phyloP scores from a whole-genome alignment of 2,113 vertebrate genomes.

The Toxotes chatareus region DNA sequence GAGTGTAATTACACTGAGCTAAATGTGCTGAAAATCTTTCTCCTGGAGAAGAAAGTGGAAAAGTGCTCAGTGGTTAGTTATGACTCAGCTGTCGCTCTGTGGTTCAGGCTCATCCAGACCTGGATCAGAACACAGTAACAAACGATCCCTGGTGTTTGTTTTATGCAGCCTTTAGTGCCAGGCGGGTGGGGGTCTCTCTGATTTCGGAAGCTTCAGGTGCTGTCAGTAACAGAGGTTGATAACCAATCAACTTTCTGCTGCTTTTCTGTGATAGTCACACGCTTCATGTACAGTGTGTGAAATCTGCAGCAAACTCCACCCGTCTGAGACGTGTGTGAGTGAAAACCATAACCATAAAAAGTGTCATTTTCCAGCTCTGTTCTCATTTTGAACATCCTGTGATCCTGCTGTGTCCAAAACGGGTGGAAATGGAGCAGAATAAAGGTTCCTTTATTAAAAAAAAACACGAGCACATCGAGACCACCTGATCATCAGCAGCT shows the following conservation, averaged over 20 bases:
- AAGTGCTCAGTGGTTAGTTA: constrained; percentile 24
- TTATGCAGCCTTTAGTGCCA: not conserved
- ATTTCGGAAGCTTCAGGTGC: constrained; percentile 2
- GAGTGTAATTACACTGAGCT: not conserved
- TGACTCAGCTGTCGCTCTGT: constrained; percentile 25
- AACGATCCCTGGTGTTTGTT: not conserved
- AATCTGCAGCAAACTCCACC: not conserved
- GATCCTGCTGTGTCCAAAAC: not conserved
- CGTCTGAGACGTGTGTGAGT: not conserved
- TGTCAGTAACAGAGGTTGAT: not conserved
- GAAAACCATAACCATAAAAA: not conserved
- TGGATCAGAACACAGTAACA: constrained; percentile 2
- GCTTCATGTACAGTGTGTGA: not conserved
- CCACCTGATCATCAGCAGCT: not conserved
- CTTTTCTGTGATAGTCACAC: not conserved
- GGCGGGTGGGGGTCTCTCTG: constrained; percentile 1
- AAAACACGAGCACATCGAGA: not conserved
- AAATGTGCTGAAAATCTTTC: not conserved
- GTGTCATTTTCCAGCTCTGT: not conserved
- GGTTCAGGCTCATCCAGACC: constrained; percentile 6
- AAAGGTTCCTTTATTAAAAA: not conserved
- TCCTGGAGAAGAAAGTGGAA: constrained; percentile 38
- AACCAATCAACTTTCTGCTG: not conserved
- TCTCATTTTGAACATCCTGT: constrained; percentile 3
- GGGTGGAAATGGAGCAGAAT: not conserved